Conservation (phyloP, 2,888 invertebrate species). For the Zaprionus bogoriensis region DNA sequence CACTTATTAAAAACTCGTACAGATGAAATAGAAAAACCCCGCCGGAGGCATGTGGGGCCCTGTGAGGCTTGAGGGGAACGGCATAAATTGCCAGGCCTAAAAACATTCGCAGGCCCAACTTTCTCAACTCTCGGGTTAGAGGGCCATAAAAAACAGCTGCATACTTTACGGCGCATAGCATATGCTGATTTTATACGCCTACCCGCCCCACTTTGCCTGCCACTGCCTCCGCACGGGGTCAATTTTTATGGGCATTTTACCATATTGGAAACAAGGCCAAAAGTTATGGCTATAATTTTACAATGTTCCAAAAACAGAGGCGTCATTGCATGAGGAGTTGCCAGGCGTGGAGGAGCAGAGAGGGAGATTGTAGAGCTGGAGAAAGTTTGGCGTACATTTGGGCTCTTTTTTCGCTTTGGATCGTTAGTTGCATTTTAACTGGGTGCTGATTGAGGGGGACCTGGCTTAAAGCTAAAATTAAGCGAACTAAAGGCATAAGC, state of each 20-base stretch:
- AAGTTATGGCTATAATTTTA: constrained; percentile 69
- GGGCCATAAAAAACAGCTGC: constrained; percentile 71
- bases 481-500: too few species aligned
- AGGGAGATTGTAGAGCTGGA: background rate
- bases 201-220: too few species aligned
- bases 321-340: constrained; percentile 11
- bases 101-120: constrained; percentile 56
- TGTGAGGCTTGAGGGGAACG: background rate
- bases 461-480: too few species aligned
- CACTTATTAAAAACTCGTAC: constrained; percentile 73
- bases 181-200: constrained; percentile 70
- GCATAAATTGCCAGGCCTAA: constrained; percentile 60
- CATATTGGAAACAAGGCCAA: constrained; percentile 72
- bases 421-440: background rate
- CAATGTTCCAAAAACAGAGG: constrained; percentile 49
- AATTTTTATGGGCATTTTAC: constrained; percentile 73
- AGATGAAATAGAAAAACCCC: constrained; percentile 50
- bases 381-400: constrained; percentile 5
- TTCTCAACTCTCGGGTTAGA: constrained; percentile 60
- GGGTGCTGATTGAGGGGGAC: background rate
- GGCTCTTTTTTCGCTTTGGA: background rate
- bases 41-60: background rate
- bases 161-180: constrained; percentile 66
- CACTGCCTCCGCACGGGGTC: constrained; percentile 37
- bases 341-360: background rate